Base-by-base conservation (phyloP, 2,888 invertebrate species). In the Hydrotaea cyrtoneurina region DNA sequence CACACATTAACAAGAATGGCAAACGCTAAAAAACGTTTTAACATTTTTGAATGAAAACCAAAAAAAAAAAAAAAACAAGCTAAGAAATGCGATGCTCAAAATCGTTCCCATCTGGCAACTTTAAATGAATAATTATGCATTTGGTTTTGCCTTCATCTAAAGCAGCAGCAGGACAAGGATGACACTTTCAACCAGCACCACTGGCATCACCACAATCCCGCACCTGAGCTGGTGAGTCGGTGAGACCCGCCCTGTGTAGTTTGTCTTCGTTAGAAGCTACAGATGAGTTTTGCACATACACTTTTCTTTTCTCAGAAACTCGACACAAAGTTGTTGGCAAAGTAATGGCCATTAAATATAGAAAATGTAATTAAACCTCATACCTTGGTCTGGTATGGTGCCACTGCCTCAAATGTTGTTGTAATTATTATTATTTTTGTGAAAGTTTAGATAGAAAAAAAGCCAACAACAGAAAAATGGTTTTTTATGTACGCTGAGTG, bases 321-420 rank as follows among this genome's bases (percentile, higher is more conserved):
- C 21, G 26, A 15, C 26, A 59, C 46, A 46, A 21, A 43, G 23
- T 46, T 46, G 57, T 15, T 43, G 46, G 15, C 59, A 39, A 71
- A 53, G 31, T 53, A 26, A 53, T 59, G 74, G 43, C 46, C 74
- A 74, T 74, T 74, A 62, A 62, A 74, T 74, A 62, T 50, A 46
- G 15, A 73, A 39, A 43, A 57, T 59, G 17, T 73, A 73, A 73
- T 73, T 57, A 73, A 74, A 74, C 36, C 59, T 74, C 62, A 23
- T 53, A 8, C 66, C 17, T 10, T 39, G 11, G 10, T 36, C 39
- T 0, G 2, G 21, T 1, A 5, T 26, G 11, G 11, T 11, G 55
- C 17, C 39, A 36, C 39, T 0, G 19, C 13, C 13, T 66, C 17
- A 19, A 66, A 66, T 13, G 13, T 39, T 43, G 59, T 36, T 31